Base-by-base conservation (phyloP, 1,140 invertebrate species). In the Drosophila parabipectinata region DNA sequence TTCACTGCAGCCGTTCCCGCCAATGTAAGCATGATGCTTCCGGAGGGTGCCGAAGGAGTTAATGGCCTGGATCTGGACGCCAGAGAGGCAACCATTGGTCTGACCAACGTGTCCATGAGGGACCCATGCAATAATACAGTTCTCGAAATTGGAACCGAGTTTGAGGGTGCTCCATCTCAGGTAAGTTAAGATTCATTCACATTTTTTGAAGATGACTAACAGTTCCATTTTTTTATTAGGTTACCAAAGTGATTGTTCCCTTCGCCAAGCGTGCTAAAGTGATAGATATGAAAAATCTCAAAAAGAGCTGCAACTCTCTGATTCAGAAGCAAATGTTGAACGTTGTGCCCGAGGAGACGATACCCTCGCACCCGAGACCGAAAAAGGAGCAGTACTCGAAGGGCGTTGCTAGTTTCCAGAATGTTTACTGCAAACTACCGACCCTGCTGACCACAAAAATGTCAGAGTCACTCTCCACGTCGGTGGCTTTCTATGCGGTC, bases 201-300 rank as follows among this genome's bases (percentile, higher is more conserved):
- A 10, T 15, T 21, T 47, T 24, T 14, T 14, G 5, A 28, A 44
- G 15, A 15, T 15, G 8, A 47, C 15, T 47, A 9, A 47, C 18
- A 15, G 10, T 0, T 4, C 32, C 24, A 0, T 14, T 59, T 37
- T 51, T 1, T 12, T 66, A 64, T 4, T 47, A 93, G 94, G 94
- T 95, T 18, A 92, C 93, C 24, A 94, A 94, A 91, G 93, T 94
- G 54, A 92, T 94, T 66, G 94, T 96, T 47, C 92, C 93, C 7
- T 96, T 96, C 90, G 95, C 95, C 1, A 93, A 94, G 71, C 93
- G 93, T 60, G 95, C 96, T 0, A 97, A 97, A 80, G 95, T 95
- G 51, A 93, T 97, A 50, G 95, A 97, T 84, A 96, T 97, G 92
- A 94, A 94, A 72, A 94, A 94, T 81, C 81, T 97, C 8, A 97